Evolutionary conservation across 2,888 invertebrate species (phyloP).

Genomic region (Spicauda simplicius): DNA sequence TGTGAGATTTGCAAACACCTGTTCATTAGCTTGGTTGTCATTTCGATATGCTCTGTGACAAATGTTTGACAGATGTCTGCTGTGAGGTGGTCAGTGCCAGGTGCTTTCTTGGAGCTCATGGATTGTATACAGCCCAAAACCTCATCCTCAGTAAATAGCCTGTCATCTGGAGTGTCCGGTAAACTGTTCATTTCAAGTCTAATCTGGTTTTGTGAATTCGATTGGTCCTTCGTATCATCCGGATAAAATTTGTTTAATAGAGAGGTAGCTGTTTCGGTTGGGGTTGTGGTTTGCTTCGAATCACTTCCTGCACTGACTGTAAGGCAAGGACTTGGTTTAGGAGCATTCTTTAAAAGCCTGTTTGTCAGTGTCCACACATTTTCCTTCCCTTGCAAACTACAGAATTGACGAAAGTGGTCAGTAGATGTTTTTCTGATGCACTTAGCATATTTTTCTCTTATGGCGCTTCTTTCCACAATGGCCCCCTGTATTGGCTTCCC

Average conservation of each 20-base stretch:
- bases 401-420: no score
- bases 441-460: no score
- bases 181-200: neutral
- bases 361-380: no score
- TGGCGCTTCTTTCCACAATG: no score
- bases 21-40: neutral
- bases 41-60: neutral
- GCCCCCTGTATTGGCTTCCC: no score
- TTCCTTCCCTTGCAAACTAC: no score
- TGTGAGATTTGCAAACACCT: neutral
- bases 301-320: no score
- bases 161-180: slow-evolving; percentile 18
- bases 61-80: slow-evolving; percentile 38
- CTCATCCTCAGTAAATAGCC: slow-evolving; percentile 38
- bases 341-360: no score
- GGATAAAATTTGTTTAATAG: slow-evolving; percentile 36
- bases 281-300: no score
- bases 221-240: neutral
- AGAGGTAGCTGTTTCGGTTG: slow-evolving; percentile 33
- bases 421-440: no score
- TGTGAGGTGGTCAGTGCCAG: slow-evolving; percentile 41
- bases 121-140: slow-evolving; percentile 20
- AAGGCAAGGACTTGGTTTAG: no score
- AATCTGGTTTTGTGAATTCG: neutral
- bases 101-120: slow-evolving; percentile 42